Evolutionary conservation across 2,888 invertebrate genomes (phyloP).

Genomic region (Dynastes hyllus): DNA sequence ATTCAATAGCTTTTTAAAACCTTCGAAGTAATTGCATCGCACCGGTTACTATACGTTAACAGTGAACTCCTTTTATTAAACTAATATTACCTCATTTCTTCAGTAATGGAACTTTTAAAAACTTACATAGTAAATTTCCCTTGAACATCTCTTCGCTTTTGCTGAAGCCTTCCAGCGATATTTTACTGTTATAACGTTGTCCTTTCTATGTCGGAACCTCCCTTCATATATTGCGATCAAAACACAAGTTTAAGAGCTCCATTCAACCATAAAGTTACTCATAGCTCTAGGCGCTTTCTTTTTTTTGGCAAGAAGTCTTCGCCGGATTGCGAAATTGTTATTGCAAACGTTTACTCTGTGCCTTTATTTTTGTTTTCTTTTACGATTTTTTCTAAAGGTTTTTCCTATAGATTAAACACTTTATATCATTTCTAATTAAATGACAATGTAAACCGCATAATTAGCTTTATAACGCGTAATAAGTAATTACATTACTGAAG

Average conservation of each 20-base stretch:
- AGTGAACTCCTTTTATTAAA: constrained; percentile 9
- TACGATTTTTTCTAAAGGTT: constrained; percentile 8
- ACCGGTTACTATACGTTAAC: too few relatives aligned
- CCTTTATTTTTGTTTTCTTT: constrained; percentile 41
- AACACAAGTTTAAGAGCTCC: constrained; percentile 61
- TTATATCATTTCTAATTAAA: not conserved
- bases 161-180: constrained; percentile 35
- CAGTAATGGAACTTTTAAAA: constrained; percentile 32
- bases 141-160: constrained; percentile 35
- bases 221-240: constrained; percentile 61
- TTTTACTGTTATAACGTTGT: constrained; percentile 54
- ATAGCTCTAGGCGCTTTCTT: constrained; percentile 59
- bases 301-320: constrained; percentile 50
- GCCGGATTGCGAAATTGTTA: constrained; percentile 53
- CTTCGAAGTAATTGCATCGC: too few relatives aligned
- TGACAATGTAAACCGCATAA: too few relatives aligned
- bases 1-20: too few relatives aligned
- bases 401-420: not conserved
- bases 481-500: too few relatives aligned
- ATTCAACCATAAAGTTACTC: constrained; percentile 62
- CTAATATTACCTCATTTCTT: constrained; percentile 14
- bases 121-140: constrained; percentile 41
- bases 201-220: constrained; percentile 54
- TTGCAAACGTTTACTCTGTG: constrained; percentile 49
- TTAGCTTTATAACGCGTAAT: too few relatives aligned